A percentile compares a stretch with the other conserved stretches of the same genome.
Conservation (phyloP, 2,797 vertebrate genomes). For the Xenops minutus region DNA sequence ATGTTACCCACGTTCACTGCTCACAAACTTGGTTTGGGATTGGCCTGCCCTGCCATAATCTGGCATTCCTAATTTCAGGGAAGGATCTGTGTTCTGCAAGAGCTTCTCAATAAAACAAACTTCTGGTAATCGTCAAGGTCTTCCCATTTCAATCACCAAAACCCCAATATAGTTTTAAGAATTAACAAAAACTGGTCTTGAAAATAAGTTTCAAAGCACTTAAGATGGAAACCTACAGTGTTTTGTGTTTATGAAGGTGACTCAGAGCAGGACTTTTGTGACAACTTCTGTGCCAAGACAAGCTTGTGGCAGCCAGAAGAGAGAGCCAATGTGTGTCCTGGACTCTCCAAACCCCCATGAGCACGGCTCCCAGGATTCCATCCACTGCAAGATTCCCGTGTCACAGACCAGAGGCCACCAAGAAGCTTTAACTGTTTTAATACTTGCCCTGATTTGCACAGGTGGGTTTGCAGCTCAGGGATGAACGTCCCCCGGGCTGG, state of each 20-base stretch:
- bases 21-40: background rate
- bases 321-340: background rate
- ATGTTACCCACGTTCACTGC: background rate
- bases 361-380: background rate
- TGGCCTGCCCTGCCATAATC: background rate
- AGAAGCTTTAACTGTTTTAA: background rate
- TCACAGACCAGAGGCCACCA: background rate
- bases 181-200: background rate
- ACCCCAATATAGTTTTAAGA: background rate
- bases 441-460: background rate
- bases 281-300: background rate
- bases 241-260: background rate
- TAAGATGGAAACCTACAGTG: background rate
- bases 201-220: background rate
- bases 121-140: background rate
- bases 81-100: background rate
- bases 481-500: background rate
- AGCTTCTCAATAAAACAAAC: background rate
- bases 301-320: background rate
- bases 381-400: background rate
- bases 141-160: background rate
- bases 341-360: background rate
- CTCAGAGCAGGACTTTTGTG: too few relatives aligned
- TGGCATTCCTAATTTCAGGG: background rate
- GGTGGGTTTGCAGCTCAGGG: background rate